Evolutionary conservation across 1,140 invertebrate genomes (phyloP), one percentile per base, ranked within the genome.

Genomic region (Neuroterus valhalla): DNA sequence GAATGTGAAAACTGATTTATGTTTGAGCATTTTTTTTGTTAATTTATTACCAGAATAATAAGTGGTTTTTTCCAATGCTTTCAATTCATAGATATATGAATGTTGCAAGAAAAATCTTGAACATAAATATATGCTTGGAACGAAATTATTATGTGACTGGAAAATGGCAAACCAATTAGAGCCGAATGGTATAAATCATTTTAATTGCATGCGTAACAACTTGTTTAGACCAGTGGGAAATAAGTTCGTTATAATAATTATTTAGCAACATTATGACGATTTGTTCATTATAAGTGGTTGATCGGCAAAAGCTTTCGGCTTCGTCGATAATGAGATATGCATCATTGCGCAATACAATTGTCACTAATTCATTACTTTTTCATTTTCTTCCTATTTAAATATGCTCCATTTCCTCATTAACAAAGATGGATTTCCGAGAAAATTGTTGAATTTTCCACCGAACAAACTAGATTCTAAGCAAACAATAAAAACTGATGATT

Each of bases 161-260:
- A 38, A 38, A 38, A 38, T 38, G 6, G 31, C 31, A 38, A 26
- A 31, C 23, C 55, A 62, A 62, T 62, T 62, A 62, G 5, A 62
- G 31, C 15, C 5, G n/a, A 31, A 62, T 31, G 26, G 55, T 14
- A 38, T 11, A 62, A 62, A 38, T 62, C 14, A 62, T 62, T 31
- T 62, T 62, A 62, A 62, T 62, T 62, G 26, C 14, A 14, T 4
- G 14, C 55, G 8, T 62, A 62, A 62, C 12, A 62, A 23, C 14
- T 1, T 15, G 3, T 31, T 62, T 23, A 31, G 12, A 12, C n/a
- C 12, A 38, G 48, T 21, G 10, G 2, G 6, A 26, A n/a, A 62
- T 12, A 62, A 62, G 55, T 62, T 62, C n/a, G 26, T 62, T 62
- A 62, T 62, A 62, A 62, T 62, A 23, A 62, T 62, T 62, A 31